phyloP scores from a whole-genome alignment of 2,797 vertebrate genomes.

The Typhlichthys subterraneus region DNA sequence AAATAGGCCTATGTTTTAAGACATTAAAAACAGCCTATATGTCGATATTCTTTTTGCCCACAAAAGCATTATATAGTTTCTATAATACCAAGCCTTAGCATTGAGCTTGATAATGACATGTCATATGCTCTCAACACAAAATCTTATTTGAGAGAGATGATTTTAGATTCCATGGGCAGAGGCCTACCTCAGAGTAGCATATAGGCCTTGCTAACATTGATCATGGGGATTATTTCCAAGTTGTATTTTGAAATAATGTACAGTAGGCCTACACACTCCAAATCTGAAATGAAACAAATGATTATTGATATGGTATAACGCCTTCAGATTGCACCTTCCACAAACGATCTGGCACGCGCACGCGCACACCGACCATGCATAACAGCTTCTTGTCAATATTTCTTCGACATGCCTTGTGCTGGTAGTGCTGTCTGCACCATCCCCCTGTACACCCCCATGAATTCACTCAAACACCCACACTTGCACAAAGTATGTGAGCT shows the following conservation, averaged over 20 bases:
- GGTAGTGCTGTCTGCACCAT: conserved; percentile 67
- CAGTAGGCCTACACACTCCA: too few relatives aligned
- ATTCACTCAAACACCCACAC: conserved; percentile 80
- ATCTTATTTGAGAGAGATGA: not conserved
- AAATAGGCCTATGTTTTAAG: conserved; percentile 32
- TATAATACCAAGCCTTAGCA: too few relatives aligned
- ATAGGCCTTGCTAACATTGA: conserved; percentile 8
- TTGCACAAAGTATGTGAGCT: conserved; percentile 80
- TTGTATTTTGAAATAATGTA: conserved; percentile 29
- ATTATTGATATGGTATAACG: not conserved
- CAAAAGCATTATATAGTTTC: too few relatives aligned
- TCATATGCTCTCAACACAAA: too few relatives aligned
- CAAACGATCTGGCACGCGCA: conserved; percentile 19
- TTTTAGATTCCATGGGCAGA: conserved; percentile 12
- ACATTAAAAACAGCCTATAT: conserved; percentile 9
- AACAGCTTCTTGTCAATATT: conserved; percentile 43
- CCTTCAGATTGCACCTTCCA: conserved; percentile 52
- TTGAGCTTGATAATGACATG: too few relatives aligned
- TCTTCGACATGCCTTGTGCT: conserved; percentile 67
- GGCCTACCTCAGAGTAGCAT: conserved; percentile 3
- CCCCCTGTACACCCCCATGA: conserved; percentile 70
- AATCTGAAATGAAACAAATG: too few relatives aligned
- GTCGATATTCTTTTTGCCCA: conserved; percentile 14
- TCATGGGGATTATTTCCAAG: not conserved
- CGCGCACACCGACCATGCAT: conserved; percentile 5